Percentiles rank a stretch among this genome's conserved stretches.
phyloP scores from a whole-genome alignment of 2,888 invertebrate species.

The Pegoplata infirma region DNA sequence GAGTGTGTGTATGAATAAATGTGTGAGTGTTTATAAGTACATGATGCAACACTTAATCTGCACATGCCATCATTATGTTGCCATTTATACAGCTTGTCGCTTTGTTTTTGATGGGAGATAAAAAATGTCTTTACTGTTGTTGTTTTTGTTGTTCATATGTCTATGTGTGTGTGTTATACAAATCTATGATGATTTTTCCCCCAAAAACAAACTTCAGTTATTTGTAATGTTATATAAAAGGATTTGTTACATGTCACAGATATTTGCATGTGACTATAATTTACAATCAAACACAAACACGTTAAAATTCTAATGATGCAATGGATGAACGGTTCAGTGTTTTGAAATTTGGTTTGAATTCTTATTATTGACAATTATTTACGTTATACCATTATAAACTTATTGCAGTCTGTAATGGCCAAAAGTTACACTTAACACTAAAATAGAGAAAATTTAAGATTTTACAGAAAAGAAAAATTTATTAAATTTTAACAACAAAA shows the following conservation, averaged over 20 bases:
- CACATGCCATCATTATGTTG: conserved; percentile 52
- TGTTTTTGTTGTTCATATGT: conserved; percentile 4
- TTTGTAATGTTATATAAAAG: conserved; percentile 51
- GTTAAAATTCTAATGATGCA: too few relatives aligned
- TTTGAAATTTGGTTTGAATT: too few relatives aligned
- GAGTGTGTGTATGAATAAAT: background rate
- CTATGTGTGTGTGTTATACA: conserved; percentile 8
- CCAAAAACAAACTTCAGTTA: conserved; percentile 45
- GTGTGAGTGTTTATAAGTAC: background rate
- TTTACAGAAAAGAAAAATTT: too few relatives aligned
- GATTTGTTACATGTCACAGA: conserved; percentile 50
- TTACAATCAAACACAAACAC: background rate
- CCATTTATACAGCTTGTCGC: conserved; percentile 42
- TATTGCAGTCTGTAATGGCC: too few relatives aligned
- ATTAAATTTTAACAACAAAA: too few relatives aligned
- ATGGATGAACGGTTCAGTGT: too few relatives aligned
- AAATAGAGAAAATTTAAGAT: too few relatives aligned
- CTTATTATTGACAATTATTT: too few relatives aligned
- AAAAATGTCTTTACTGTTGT: conserved; percentile 39
- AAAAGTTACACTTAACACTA: too few relatives aligned
- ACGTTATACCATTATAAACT: too few relatives aligned
- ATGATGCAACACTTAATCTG: conserved; percentile 47
- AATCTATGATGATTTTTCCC: conserved; percentile 19
- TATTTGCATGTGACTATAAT: conserved; percentile 16
- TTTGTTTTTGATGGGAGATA: conserved; percentile 46